phyloP scores from a whole-genome alignment of 2,797 vertebrate species.

The Taeniopygia guttata region DNA sequence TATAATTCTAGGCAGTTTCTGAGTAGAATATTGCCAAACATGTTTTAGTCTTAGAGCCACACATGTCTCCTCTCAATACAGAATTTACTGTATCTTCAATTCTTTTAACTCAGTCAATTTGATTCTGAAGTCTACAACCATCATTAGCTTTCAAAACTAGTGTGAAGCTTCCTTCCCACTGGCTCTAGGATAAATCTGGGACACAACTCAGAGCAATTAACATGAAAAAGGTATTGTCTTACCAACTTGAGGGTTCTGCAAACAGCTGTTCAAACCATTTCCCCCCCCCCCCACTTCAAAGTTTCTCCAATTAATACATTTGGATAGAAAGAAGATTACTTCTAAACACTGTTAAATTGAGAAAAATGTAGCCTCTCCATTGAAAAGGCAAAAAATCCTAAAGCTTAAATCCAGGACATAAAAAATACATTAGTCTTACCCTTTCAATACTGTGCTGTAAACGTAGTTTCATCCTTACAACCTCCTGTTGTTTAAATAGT shows the following conservation, averaged over 20 bases:
- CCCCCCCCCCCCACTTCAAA: fast-evolving
- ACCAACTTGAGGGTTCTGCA: not conserved
- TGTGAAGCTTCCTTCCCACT: not conserved
- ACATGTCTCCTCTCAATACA: not conserved
- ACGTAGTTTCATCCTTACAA: slow-evolving; percentile 94
- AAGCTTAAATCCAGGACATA: not conserved
- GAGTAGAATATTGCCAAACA: not conserved
- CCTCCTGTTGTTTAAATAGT: slow-evolving; percentile 97
- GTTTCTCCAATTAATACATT: not conserved
- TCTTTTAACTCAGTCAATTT: not conserved
- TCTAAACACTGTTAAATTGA: not conserved
- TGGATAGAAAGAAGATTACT: not conserved
- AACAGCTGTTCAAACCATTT: not conserved
- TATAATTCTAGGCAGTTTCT: not conserved
- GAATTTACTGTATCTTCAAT: not conserved
- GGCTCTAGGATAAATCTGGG: not conserved
- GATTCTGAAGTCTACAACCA: not conserved
- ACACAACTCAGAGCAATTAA: not conserved
- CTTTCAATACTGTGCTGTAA: slow-evolving; percentile 98
- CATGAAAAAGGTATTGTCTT: not conserved
- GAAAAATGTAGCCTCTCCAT: not conserved
- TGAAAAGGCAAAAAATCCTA: not conserved
- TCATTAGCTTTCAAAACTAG: not conserved
- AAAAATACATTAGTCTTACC: slow-evolving; percentile 71
- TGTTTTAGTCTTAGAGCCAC: not conserved